Evolutionary conservation across 2,797 vertebrate genomes (phyloP).

Genomic region (Capromys pilorides): DNA sequence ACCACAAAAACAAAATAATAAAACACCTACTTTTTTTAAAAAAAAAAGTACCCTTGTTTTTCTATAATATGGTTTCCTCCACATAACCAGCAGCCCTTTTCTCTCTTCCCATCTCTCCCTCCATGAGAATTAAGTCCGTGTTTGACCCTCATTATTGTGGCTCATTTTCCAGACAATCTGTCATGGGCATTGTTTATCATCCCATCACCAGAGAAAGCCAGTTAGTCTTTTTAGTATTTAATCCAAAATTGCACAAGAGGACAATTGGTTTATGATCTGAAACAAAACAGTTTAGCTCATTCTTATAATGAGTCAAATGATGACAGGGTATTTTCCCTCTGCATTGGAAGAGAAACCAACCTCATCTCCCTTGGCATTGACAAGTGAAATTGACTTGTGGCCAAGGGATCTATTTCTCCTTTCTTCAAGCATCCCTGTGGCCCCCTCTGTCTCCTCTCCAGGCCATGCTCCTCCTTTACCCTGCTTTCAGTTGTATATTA

Average conservation of each 20-base stretch:
- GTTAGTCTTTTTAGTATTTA: slow-evolving; percentile 35
- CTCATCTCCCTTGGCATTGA: background rate
- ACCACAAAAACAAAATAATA: background rate
- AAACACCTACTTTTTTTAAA: background rate
- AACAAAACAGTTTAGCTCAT: background rate
- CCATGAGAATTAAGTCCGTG: slow-evolving; percentile 47
- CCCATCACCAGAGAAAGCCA: slow-evolving; percentile 42
- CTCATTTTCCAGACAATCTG: slow-evolving; percentile 68
- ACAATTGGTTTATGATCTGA: slow-evolving; percentile 48
- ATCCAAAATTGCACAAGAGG: slow-evolving; percentile 49
- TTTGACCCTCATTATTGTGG: slow-evolving; percentile 61
- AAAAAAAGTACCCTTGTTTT: slow-evolving; percentile 10
- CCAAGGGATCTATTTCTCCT: background rate
- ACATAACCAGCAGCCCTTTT: slow-evolving; percentile 61
- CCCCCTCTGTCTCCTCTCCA: background rate
- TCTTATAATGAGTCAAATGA: background rate
- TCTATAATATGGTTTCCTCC: slow-evolving; percentile 58
- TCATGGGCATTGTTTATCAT: slow-evolving; percentile 60
- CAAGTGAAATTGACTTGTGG: background rate
- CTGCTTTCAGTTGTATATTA: background rate
- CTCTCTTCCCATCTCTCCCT: slow-evolving; percentile 58
- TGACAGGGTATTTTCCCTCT: background rate
- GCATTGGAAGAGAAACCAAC: background rate
- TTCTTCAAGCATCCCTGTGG: background rate
- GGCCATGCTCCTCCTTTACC: fast-evolving